Percentiles rank a stretch among this genome's conserved stretches.
These are phyloP conservation scores for Synanthedon vespiformis DNA, from an alignment of 2,888 invertebrate species.

Conservation along the genomic window DNA sequence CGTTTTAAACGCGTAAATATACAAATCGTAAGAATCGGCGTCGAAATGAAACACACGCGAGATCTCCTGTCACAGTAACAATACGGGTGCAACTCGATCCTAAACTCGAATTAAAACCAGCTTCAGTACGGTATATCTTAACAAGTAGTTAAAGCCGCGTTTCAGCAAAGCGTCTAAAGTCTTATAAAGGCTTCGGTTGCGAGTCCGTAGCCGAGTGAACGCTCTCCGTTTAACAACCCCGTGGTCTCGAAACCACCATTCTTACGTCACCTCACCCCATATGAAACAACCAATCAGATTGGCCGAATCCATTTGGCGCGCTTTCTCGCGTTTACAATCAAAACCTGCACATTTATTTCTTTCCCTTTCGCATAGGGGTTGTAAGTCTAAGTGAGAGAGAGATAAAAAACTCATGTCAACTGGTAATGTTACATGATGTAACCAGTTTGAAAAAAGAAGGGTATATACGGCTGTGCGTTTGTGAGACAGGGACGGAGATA, in stretches of 20 bases:
- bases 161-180: constrained; percentile 26
- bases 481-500: constrained; percentile 34
- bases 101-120: constrained; percentile 43
- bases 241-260: constrained; percentile 37
- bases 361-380: constrained; percentile 31
- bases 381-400: constrained; percentile 27
- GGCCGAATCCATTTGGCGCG: constrained; percentile 61
- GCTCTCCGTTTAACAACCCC: constrained; percentile 62
- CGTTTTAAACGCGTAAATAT: constrained; percentile 40
- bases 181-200: constrained; percentile 41
- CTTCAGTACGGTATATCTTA: constrained; percentile 42
- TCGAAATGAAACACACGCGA: constrained; percentile 56
- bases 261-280: constrained; percentile 70
- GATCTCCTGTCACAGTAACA: constrained; percentile 37
- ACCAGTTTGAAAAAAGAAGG: constrained; percentile 42
- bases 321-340: constrained; percentile 43
- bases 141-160: constrained; percentile 52
- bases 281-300: constrained; percentile 31
- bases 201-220: constrained; percentile 58
- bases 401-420: constrained; percentile 31
- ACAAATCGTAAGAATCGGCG: constrained; percentile 49
- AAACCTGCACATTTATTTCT: constrained; percentile 26
- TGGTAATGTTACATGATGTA: constrained; percentile 55
- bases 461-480: constrained; percentile 12
- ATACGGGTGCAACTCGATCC: constrained; percentile 28